phyloP scores from a whole-genome alignment of 1,140 invertebrate genomes.

The Neodiprion fabricii region DNA sequence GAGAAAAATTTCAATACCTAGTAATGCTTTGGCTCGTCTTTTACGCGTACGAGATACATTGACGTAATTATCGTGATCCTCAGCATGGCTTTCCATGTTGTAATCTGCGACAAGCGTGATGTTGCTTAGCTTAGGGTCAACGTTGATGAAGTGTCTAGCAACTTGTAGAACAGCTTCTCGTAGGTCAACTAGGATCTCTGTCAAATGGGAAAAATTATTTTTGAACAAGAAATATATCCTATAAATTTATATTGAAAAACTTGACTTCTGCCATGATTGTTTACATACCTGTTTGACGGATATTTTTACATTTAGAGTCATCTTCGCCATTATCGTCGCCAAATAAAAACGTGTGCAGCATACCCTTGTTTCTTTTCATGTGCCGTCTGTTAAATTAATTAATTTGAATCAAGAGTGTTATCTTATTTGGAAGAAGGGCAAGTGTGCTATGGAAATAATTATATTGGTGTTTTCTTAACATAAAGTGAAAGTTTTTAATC shows the following conservation, averaged over 20 bases:
- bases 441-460: neutral
- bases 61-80: constrained; percentile 93
- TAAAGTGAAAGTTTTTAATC: constrained; percentile 24
- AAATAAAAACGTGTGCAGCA: constrained; percentile 89
- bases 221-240: neutral
- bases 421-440: neutral
- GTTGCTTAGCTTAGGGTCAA: constrained; percentile 77
- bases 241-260: constrained; percentile 12
- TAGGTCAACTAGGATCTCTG: constrained; percentile 93
- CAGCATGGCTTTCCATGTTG: constrained; percentile 91
- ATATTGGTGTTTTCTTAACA: neutral
- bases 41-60: constrained; percentile 87
- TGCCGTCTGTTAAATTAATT: constrained; percentile 70
- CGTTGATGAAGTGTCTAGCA: constrained; percentile 85
- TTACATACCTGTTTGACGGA: constrained; percentile 81
- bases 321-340: constrained; percentile 78
- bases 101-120: constrained; percentile 91
- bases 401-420: constrained; percentile 14
- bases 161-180: constrained; percentile 94
- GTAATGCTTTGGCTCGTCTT: constrained; percentile 91
- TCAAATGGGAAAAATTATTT: constrained; percentile 37
- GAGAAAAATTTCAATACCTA: constrained; percentile 64
- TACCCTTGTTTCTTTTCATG: constrained; percentile 89
- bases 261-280: constrained; percentile 10
- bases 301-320: constrained; percentile 95